Evolutionary conservation across 2,888 invertebrate genomes (phyloP).

Genomic region (Marasmarcha lunaedactyla): DNA sequence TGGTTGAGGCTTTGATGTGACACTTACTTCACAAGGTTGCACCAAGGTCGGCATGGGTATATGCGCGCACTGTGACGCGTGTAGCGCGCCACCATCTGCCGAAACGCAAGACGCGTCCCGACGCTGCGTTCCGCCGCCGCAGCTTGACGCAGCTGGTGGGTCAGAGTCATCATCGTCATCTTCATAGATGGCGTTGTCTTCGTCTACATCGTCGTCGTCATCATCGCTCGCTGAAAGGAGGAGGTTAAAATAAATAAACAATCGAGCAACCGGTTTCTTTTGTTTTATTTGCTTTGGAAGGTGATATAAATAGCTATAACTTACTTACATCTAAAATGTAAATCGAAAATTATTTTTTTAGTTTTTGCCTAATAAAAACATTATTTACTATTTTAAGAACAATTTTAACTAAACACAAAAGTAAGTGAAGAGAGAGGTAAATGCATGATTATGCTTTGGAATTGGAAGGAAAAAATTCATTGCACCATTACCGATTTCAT

Average conservation of each 20-base stretch:
- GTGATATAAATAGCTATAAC: too few relatives aligned
- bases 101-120: slow-evolving; percentile 68
- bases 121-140: slow-evolving; percentile 72
- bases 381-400: too few relatives aligned
- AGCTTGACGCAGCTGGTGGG: slow-evolving; percentile 37
- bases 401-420: too few relatives aligned
- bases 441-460: too few relatives aligned
- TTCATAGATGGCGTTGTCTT: slow-evolving; percentile 47
- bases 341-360: too few relatives aligned
- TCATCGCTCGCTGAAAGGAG: slow-evolving; percentile 29
- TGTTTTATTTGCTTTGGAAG: too few relatives aligned
- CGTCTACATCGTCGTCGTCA: slow-evolving; percentile 41
- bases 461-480: too few relatives aligned
- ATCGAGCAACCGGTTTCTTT: slow-evolving; percentile 12
- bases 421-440: too few relatives aligned
- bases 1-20: background rate
- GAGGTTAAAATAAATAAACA: slow-evolving; percentile 9
- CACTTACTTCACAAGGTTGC: slow-evolving; percentile 60
- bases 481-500: too few relatives aligned
- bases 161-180: slow-evolving; percentile 34
- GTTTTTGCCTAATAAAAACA: too few relatives aligned
- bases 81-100: slow-evolving; percentile 53
- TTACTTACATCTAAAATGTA: too few relatives aligned
- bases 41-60: slow-evolving; percentile 63
- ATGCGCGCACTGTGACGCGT: slow-evolving; percentile 58